Conservation (phyloP, 1,140 invertebrate genomes). For the Heliconius nattereri region DNA sequence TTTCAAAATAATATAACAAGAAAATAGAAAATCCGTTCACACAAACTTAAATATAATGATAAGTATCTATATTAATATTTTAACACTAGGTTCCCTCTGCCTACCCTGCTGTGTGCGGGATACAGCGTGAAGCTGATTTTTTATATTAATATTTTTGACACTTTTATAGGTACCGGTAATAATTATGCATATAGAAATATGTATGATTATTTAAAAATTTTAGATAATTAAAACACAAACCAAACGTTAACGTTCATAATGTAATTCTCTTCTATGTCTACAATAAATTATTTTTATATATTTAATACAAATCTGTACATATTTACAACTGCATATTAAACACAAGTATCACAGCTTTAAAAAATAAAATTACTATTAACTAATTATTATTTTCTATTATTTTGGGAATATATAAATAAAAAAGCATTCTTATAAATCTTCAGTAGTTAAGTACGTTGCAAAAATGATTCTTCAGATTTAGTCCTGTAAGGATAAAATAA, state of each 20-base stretch:
- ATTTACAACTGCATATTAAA: conserved; percentile 64
- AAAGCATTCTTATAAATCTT: conserved; percentile 15
- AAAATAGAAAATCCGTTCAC: too few species aligned
- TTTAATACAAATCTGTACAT: conserved; percentile 59
- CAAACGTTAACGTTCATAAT: conserved; percentile 60
- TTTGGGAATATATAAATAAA: conserved; percentile 16
- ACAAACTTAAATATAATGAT: too few species aligned
- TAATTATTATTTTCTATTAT: conserved; percentile 28
- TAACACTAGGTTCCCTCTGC: too few species aligned
- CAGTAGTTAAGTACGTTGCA: background rate
- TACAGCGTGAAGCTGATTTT: too few species aligned
- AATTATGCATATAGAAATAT: background rate
- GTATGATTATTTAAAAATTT: background rate
- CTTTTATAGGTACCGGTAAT: too few species aligned
- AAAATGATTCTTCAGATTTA: background rate
- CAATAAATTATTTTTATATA: conserved; percentile 65
- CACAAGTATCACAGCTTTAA: conserved; percentile 69
- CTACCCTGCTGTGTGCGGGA: too few species aligned
- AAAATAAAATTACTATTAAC: conserved; percentile 33
- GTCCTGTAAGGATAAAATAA: conserved; percentile 28
- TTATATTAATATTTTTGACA: too few species aligned
- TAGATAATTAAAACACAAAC: conserved; percentile 48
- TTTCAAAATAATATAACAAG: too few species aligned
- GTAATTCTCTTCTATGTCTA: conserved; percentile 57
- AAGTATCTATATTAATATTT: too few species aligned